Conservation (phyloP, 1,140 invertebrate species). For the Camponotus pennsylvanicus region DNA sequence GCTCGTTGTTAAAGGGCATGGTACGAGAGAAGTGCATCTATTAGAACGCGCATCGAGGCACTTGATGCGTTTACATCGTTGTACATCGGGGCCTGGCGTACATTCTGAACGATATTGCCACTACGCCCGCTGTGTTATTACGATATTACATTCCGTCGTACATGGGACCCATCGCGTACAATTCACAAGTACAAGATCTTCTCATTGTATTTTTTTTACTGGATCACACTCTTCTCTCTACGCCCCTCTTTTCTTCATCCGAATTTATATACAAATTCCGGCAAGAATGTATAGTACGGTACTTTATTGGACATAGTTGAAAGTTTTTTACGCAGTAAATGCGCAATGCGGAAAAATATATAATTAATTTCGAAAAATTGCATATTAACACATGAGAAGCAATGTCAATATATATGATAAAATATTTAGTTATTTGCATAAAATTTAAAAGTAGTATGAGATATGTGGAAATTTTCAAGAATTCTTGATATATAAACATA, state of each 20-base stretch:
- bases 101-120: constrained; percentile 71
- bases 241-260: neutral
- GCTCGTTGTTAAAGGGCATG: constrained; percentile 51
- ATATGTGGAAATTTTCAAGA: neutral
- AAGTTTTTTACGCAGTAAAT: neutral
- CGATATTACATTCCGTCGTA: constrained; percentile 75
- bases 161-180: constrained; percentile 68
- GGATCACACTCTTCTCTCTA: constrained; percentile 13
- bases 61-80: constrained; percentile 72
- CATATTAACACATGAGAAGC: neutral
- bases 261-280: neutral
- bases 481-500: neutral
- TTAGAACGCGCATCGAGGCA: constrained; percentile 66
- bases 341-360: neutral
- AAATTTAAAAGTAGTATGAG: neutral
- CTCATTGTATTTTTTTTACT: constrained; percentile 51
- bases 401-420: neutral
- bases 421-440: constrained; percentile 9
- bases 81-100: constrained; percentile 36
- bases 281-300: neutral
- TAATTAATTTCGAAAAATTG: constrained; percentile 11
- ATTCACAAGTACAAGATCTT: constrained; percentile 62
- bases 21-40: constrained; percentile 69
- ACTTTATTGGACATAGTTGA: neutral
- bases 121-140: constrained; percentile 75